Evolutionary conservation across 2,888 invertebrate species (phyloP).

Genomic region (Asteroscopus sphinx): DNA sequence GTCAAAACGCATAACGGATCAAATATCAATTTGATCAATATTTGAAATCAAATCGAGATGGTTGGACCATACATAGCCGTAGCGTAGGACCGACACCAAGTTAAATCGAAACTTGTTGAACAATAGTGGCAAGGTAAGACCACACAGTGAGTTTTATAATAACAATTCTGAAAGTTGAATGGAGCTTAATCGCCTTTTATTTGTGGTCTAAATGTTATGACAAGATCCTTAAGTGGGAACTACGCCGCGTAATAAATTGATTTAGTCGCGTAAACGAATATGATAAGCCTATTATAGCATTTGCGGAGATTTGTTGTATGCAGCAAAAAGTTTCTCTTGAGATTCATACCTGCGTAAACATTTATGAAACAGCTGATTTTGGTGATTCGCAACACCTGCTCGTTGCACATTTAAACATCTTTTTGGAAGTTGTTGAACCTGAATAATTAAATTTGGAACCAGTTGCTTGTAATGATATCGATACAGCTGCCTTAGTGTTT

Average conservation of each 20-base stretch:
- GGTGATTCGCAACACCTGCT: conserved; percentile 16
- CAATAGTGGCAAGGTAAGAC: conserved; percentile 58
- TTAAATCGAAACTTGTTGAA: conserved; percentile 53
- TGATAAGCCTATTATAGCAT: neutral
- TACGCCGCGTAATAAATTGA: conserved; percentile 24
- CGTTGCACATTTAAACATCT: conserved; percentile 6
- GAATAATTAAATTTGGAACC: conserved; percentile 16
- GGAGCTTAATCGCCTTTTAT: conserved; percentile 50
- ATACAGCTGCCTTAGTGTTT: conserved; percentile 13
- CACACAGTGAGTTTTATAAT: conserved; percentile 59
- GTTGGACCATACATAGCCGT: too few relatives aligned
- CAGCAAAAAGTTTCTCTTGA: too few relatives aligned
- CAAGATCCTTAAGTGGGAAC: conserved; percentile 33
- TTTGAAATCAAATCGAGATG: conserved; percentile 14
- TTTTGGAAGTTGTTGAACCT: conserved; percentile 16
- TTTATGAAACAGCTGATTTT: conserved; percentile 9
- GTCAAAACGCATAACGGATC: neutral
- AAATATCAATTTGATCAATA: conserved; percentile 30
- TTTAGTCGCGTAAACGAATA: conserved; percentile 15
- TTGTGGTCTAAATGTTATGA: conserved; percentile 51
- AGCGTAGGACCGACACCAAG: conserved; percentile 30
- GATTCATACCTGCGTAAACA: neutral
- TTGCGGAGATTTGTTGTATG: neutral
- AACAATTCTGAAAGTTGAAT: conserved; percentile 54
- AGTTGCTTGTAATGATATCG: conserved; percentile 14